Base-by-base conservation (phyloP, 2,797 vertebrate genomes). In the Pyrrhura leucotis region DNA sequence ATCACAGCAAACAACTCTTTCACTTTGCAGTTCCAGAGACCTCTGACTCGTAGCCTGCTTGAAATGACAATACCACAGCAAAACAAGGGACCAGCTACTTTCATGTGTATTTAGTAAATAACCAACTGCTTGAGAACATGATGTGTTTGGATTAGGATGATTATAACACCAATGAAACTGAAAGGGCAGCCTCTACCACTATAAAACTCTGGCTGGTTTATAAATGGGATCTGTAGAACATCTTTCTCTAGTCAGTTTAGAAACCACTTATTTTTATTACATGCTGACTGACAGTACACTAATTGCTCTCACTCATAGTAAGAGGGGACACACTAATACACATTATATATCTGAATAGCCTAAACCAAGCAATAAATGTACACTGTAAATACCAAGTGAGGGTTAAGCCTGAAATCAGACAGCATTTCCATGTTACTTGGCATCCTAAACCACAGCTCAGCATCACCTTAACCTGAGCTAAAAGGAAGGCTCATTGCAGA, bases 221-320 rank as follows among this genome's bases (percentile, higher is more conserved):
- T 25, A 88, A 86, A 85, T 0, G 4, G 69, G 23, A 73, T 93
- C 81, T 61, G 15, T 22, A 69, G 17, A 93, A 23, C 31, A 79
- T 74, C 66, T 61, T 85, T 63, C 40, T 71, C 62, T 3, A 33
- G 66, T n/a, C 79, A 35, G 50, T 69, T 68, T 29, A 58, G 51
- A 83, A 83, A 88, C 85, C 3, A 25, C 62, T 94, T 86, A 31
- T 31, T 93, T 93, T 89, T 91, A 92, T 50, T 94, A 79, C 62
- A 23, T 1, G 4, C 75, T 80, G 62, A 69, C 63, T 71, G 88
- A 71, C 76, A 91, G 81, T 14, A 58, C 69, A 26, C 77, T 93
- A 96, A 94, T 90, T 85, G 85, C 54, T 87, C 56, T 87, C 65
- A 79, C 88, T 95, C 69, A 18, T 10, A 81, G 51, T 7, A 40